Percentiles rank a stretch among this genome's conserved stretches.
Evolutionary conservation across 2,888 invertebrate species (phyloP).

Genomic region (Venustoraphidia nigricollis): DNA sequence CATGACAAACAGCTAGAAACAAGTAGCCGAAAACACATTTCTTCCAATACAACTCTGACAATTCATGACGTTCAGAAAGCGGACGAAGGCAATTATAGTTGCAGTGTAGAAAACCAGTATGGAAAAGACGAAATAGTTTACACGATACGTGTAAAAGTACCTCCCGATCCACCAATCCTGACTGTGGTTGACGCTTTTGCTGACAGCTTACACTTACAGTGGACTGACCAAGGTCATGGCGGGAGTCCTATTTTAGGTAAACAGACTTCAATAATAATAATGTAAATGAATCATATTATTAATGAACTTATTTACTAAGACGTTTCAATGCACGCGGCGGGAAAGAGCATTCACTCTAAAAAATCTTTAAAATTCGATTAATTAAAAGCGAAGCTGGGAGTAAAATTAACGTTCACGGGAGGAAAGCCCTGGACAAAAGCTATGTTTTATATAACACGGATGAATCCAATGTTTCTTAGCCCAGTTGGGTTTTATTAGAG

Average conservation of each 20-base stretch:
- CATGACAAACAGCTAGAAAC: constrained; percentile 60
- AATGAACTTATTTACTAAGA: no score
- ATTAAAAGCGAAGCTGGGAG: no score
- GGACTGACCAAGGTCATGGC: constrained; percentile 67
- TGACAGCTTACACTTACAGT: constrained; percentile 66
- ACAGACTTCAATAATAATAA: not conserved
- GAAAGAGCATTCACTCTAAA: no score
- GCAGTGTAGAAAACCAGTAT: constrained; percentile 68
- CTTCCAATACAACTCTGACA: constrained; percentile 54
- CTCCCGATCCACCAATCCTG: constrained; percentile 72
- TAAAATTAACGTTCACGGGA: no score
- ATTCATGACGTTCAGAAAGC: constrained; percentile 64
- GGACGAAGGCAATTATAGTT: constrained; percentile 84
- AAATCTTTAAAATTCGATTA: no score
- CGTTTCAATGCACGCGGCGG: no score
- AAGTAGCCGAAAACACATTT: constrained; percentile 47
- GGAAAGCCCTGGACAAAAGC: no score
- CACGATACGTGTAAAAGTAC: constrained; percentile 57
- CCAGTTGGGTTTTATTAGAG: no score
- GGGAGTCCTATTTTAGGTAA: constrained; percentile 58
- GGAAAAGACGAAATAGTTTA: constrained; percentile 74
- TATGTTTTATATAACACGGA: no score
- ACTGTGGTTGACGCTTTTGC: constrained; percentile 69
- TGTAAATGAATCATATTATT: no score
- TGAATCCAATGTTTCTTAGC: no score